Evolutionary conservation across 92 coral and sea anemone species (phyloP), one percentile per base, ranked within the genome.

Genomic region (Chrysogorgia sp.): DNA sequence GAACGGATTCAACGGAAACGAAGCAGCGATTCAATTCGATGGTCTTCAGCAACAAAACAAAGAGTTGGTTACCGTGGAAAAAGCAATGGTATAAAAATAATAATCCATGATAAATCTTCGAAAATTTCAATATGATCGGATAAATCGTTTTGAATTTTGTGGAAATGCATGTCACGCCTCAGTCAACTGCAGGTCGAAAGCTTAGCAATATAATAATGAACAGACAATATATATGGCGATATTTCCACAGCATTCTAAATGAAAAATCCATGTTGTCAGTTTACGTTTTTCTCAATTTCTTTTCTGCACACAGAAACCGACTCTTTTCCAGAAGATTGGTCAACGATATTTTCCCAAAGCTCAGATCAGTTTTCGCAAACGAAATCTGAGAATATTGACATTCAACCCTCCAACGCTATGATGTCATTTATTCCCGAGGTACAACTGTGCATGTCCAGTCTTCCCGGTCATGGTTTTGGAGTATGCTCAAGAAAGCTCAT

Each of bases 341-440:
- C 76, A 0, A 69, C 55, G 17, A 7, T 30, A 0, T 48, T 69
- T n/a, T 1, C 34, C 8, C 2, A 20, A 25, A 45, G 76, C 19
- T 41, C 50, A 26, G 3, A 22, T 19, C 28, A 69, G 24, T 37
- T 2, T 19, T 0, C 12, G 28, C 3, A 29, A 2, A 10, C 23
- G 4, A 1, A 28, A 0, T 49, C 76, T 25, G 76, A 69, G 14
- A 69, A 69, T 22, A 45, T 48, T 1, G 76, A 69, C 32, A 69
- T 69, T 10, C 40, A 32, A 1, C 76, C 76, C 17, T 47, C 76
- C 7, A 69, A 69, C 55, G 76, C 76, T 2, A 20, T 69, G 34
- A 69, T 69, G 76, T 45, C 76, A 10, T 69, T 69, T 20, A 55
- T 45, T 14, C 60, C 76, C 50, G 76, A 69, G 48, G 76, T 69